Evolutionary conservation across 2,888 invertebrate species (phyloP).

Genomic region (Steinernema scapterisci): DNA sequence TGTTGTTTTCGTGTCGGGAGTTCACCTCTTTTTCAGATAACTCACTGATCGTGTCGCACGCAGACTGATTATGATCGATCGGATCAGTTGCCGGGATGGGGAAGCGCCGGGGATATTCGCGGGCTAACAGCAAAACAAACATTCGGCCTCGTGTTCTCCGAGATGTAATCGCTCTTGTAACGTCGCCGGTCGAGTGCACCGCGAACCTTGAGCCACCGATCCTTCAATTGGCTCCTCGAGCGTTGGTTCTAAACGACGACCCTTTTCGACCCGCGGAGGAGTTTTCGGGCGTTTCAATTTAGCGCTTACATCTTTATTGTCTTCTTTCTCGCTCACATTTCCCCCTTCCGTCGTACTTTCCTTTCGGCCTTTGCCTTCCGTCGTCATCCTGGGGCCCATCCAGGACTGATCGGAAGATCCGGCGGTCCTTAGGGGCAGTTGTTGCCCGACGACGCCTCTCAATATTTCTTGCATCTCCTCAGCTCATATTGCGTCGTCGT

Average conservation of each 20-base stretch:
- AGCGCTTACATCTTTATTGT: conserved; percentile 9
- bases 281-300: neutral
- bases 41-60: too few species aligned
- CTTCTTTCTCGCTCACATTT: neutral
- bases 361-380: neutral
- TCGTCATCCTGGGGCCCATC: conserved; percentile 2
- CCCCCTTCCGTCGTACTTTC: too few species aligned
- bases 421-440: conserved; percentile 28
- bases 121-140: conserved; percentile 26
- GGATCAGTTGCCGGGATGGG: conserved; percentile 13
- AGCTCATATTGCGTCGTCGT: conserved; percentile 21
- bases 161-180: conserved; percentile 14
- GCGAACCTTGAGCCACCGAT: neutral
- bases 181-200: conserved; percentile 1
- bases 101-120: neutral
- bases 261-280: neutral
- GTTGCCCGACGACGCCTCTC: conserved; percentile 11
- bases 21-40: neutral
- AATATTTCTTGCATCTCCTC: neutral
- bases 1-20: neutral
- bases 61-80: conserved; percentile 29
- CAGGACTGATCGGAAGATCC: conserved; percentile 17
- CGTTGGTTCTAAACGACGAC: neutral
- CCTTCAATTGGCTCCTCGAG: neutral
- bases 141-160: conserved; percentile 10